Evolutionary conservation across 92 coral and sea anemone species (phyloP).

Genomic region (Pocillopora grandis): DNA sequence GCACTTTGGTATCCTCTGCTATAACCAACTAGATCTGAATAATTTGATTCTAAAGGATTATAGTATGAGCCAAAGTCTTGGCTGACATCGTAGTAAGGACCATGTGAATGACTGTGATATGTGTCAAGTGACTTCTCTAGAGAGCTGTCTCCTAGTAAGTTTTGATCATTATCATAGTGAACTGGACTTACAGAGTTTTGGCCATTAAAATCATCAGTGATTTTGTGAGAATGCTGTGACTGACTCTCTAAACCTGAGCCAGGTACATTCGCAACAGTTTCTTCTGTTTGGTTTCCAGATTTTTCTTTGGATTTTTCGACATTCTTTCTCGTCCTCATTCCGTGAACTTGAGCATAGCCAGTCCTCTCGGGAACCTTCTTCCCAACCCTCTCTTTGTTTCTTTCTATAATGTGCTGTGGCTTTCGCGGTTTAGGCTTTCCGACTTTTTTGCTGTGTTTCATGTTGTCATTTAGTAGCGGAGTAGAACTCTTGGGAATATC

Average conservation of each 20-base stretch:
- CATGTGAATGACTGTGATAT: conserved; percentile 9
- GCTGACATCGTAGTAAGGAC: conserved; percentile 1
- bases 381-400: conserved; percentile 51
- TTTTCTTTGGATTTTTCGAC: conserved; percentile 15
- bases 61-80: neutral
- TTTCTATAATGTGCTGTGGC: conserved; percentile 57
- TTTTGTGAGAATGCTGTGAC: conserved; percentile 11
- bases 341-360: conserved; percentile 65
- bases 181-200: neutral
- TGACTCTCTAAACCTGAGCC: neutral
- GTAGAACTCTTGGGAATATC: conserved; percentile 32
- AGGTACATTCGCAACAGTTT: neutral
- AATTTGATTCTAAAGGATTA: neutral
- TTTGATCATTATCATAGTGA: neutral
- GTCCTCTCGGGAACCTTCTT: conserved; percentile 30
- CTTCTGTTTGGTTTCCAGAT: neutral
- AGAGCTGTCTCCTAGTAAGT: conserved; percentile 1
- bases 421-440: conserved; percentile 21
- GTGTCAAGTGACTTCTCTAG: neutral
- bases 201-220: conserved; percentile 23
- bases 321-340: conserved; percentile 39
- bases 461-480: neutral
- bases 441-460: neutral
- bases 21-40: neutral
- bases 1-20: conserved; percentile 38